Percentiles rank a stretch among this genome's conserved stretches.
Conservation (phyloP, 2,888 invertebrate species). For the Octonoba sinensis region DNA sequence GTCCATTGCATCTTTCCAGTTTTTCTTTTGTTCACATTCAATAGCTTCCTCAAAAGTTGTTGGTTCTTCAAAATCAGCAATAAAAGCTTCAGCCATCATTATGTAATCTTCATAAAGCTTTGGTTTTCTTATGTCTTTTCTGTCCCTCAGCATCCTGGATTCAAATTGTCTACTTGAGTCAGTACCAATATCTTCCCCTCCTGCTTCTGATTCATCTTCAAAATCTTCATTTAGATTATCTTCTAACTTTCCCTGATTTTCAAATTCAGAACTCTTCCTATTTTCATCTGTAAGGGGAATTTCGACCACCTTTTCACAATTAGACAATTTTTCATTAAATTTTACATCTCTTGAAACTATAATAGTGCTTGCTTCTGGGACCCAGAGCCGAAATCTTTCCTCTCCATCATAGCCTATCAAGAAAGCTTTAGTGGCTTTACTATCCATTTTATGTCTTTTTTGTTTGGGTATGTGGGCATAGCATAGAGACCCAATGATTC, state of each 20-base stretch:
- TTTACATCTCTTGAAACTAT: constrained; percentile 1
- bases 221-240: too few relatives aligned
- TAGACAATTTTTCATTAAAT: background rate
- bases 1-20: constrained; percentile 40
- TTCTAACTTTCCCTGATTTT: constrained; percentile 3
- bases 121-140: background rate
- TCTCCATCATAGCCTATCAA: constrained; percentile 64
- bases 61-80: constrained; percentile 12
- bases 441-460: constrained; percentile 57
- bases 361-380: background rate
- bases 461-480: constrained; percentile 55
- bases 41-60: constrained; percentile 18
- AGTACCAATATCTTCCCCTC: too few relatives aligned
- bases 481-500: constrained; percentile 52
- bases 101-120: constrained; percentile 14
- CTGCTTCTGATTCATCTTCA: background rate
- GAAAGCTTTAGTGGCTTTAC: constrained; percentile 33
- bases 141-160: background rate
- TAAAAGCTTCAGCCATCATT: constrained; percentile 13
- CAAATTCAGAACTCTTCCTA: background rate
- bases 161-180: background rate
- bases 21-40: background rate
- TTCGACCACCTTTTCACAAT: too few relatives aligned
- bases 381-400: background rate
- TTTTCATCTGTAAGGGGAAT: background rate